Evolutionary conservation across 2,113 vertebrate genomes (phyloP).

Genomic region (Salvator merianae): DNA sequence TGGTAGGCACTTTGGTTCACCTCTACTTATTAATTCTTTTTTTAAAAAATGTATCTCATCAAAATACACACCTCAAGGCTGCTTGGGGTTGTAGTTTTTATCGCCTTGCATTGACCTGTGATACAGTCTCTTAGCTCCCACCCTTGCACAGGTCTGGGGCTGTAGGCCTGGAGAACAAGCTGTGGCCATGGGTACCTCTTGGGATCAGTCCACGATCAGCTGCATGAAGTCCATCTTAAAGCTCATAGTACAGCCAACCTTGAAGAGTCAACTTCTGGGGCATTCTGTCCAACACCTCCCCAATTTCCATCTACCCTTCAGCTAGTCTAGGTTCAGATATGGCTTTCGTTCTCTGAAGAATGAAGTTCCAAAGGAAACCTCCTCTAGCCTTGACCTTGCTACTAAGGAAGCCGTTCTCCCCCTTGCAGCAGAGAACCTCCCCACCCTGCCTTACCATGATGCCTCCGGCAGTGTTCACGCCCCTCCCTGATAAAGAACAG

Average conservation of each 20-base stretch:
- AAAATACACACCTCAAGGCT: not conserved
- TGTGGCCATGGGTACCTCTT: no score
- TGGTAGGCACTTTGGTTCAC: not conserved
- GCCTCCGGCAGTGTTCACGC: not conserved
- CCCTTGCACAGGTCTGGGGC: no score
- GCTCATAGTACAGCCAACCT: no score
- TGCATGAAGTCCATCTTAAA: no score
- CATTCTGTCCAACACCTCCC: not conserved
- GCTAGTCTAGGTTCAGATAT: not conserved
- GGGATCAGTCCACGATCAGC: no score
- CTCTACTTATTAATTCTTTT: not conserved
- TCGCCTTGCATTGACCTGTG: not conserved
- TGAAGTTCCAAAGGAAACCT: not conserved
- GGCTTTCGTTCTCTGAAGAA: not conserved
- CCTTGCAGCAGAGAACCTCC: not conserved
- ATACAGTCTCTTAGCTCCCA: no score
- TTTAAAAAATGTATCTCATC: no score
- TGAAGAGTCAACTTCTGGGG: no score
- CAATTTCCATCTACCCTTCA: not conserved
- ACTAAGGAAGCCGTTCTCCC: not conserved
- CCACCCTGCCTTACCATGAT: constrained; percentile 35
- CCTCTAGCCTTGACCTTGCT: no score
- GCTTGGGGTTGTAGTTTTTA: not conserved
- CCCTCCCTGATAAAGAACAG: constrained; percentile 31
- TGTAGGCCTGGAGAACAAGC: no score